A percentile compares a stretch with the other conserved stretches of the same genome.
These are phyloP conservation scores for Cavia porcellus DNA, from an alignment of 2,113 vertebrate species.

Conservation along the genomic window DNA sequence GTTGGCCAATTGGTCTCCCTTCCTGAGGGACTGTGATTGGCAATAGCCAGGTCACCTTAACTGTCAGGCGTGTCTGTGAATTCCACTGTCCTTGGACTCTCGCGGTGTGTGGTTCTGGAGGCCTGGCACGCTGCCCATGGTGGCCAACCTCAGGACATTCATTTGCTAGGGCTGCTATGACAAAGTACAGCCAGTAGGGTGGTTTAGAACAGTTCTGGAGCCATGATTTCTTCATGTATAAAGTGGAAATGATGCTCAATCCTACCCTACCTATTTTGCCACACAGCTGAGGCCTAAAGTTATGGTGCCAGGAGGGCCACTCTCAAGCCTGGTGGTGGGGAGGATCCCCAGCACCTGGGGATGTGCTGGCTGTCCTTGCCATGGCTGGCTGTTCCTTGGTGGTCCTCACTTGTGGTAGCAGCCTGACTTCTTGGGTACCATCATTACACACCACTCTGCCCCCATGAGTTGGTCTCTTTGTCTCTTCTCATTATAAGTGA, in stretches of 20 bases:
- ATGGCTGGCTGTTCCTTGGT: not conserved
- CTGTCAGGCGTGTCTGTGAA: not conserved
- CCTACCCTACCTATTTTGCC: not conserved
- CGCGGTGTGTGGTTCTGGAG: not conserved
- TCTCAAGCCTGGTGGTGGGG: not conserved
- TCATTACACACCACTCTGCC: accelerated
- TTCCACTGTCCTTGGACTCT: not conserved
- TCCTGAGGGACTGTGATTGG: not conserved
- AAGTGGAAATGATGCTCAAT: not conserved
- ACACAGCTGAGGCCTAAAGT: not conserved
- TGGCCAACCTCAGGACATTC: not conserved
- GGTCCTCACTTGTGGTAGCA: accelerated
- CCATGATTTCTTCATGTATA: not conserved
- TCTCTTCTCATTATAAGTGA: not conserved
- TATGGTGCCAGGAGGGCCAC: not conserved
- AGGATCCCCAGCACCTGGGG: not conserved
- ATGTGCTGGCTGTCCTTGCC: accelerated
- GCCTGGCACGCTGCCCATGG: not conserved
- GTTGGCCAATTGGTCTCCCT: not conserved
- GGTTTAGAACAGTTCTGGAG: not conserved
- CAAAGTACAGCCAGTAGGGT: not conserved
- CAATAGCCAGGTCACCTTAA: not conserved
- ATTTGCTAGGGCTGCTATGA: not conserved
- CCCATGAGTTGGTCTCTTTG: accelerated
- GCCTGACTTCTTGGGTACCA: not conserved